These are phyloP conservation scores for Eubasilissa regina DNA, from an alignment of 1,140 invertebrate species.

Conservation along the genomic window DNA sequence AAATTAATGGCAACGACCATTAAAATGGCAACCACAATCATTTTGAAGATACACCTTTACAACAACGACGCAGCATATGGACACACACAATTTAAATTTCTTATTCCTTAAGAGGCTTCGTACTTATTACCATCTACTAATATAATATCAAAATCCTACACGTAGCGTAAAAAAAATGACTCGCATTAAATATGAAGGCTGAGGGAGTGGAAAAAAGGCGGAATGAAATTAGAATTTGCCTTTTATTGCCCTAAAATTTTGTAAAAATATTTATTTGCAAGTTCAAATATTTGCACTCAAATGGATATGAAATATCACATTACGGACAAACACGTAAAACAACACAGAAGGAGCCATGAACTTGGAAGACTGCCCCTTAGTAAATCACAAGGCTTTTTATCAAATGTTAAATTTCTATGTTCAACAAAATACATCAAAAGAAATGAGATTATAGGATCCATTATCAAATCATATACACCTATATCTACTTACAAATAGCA, in stretches of 20 bases:
- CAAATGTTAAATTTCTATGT: conserved; percentile 51
- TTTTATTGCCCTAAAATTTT: conserved; percentile 29
- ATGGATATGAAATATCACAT: conserved; percentile 50
- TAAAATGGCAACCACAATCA: conserved; percentile 28
- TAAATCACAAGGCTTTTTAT: conserved; percentile 55
- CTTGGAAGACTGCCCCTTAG: conserved; percentile 60
- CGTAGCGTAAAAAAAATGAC: conserved; percentile 44
- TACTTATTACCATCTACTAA: conserved; percentile 46
- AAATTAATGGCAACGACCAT: conserved; percentile 50
- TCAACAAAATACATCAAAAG: conserved; percentile 58
- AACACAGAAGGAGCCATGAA: conserved; percentile 63
- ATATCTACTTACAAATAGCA: conserved; percentile 49
- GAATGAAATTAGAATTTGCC: conserved; percentile 20
- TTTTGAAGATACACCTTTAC: conserved; percentile 52
- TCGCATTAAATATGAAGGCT: conserved; percentile 31
- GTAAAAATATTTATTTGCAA: conserved; percentile 40
- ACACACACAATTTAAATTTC: conserved; percentile 64
- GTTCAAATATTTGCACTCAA: conserved; percentile 35
- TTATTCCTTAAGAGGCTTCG: conserved; percentile 44
- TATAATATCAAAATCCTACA: conserved; percentile 52
- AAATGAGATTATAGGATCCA: conserved; percentile 51
- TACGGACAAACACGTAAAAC: conserved; percentile 46
- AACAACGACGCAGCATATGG: conserved; percentile 70
- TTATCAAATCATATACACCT: conserved; percentile 37
- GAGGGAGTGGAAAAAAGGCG: conserved; percentile 35